Conservation (phyloP, 2,797 vertebrate species). For the Peromyscus attwateri region DNA sequence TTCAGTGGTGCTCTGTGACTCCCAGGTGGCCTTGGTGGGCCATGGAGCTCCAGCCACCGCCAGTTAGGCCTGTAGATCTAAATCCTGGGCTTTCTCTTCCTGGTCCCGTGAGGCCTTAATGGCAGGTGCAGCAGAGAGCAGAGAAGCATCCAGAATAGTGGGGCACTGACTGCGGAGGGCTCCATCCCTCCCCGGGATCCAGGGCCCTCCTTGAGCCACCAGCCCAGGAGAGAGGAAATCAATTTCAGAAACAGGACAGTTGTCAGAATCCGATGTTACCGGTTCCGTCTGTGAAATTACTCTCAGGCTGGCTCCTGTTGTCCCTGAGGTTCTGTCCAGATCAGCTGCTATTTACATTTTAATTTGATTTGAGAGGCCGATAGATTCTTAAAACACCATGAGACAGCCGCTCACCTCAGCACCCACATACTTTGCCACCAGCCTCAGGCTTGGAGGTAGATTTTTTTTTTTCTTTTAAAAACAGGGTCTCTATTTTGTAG, state of each 20-base stretch:
- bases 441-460: neutral
- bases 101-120: neutral
- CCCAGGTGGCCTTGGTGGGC: neutral
- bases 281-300: constrained; percentile 79
- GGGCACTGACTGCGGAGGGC: neutral
- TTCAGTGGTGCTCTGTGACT: neutral
- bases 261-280: constrained; percentile 76
- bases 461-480: neutral
- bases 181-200: neutral
- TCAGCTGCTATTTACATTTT: constrained; percentile 82
- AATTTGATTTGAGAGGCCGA: constrained; percentile 79
- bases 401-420: neutral
- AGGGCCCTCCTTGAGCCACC: constrained; percentile 28
- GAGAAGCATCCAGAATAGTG: neutral
- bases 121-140: neutral
- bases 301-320: constrained; percentile 66
- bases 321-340: constrained; percentile 70
- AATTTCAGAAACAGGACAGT: constrained; percentile 80
- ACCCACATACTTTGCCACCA: neutral
- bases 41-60: neutral
- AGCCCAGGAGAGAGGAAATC: constrained; percentile 70
- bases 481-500: neutral
- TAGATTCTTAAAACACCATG: constrained; percentile 71
- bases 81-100: neutral
- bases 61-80: neutral